Base-by-base conservation (phyloP, 2,888 invertebrate genomes). In the Catocala fraxini region DNA sequence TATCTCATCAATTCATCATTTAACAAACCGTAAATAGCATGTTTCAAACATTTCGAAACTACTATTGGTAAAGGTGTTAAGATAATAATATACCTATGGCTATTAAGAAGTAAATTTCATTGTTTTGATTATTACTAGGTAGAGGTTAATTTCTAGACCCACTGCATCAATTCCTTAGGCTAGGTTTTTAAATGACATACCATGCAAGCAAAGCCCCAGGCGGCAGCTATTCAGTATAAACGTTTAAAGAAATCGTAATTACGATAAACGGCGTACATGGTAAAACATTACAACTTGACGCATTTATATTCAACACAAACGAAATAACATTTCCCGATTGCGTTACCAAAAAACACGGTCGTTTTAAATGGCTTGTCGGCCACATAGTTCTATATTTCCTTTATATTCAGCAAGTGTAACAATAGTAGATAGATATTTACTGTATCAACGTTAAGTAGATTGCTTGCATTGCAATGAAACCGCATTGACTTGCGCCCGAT, bases 321-420 rank as follows among this genome's bases (percentile, higher is more conserved):
- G 59, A 59, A 62, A 59, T 55, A 41, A 15, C 7, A 45, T 58
- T 70, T 73, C 61, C 71, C 57, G 41, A 56, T 55, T 59, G 47
- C 52, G 49, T 13, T 15, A 15, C 33, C 59, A 52, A 39, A 58
- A 63, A 59, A 47, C 57, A 53, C 47, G 33, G 73, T 73, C 46
- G 58, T 15, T 13, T 25, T 56, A 62, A 35, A 5, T 9, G 6
- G 35, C 13, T 35, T 12, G 7, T 5, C 35, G 51, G 35, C 65
- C 46, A 35, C 66, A 59, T 52, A 41, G 41, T 59, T 39, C 7
- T 39, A 0, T 7, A 39, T 6, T 51, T 55, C 15, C 35, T 58
- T 55, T 57, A 12, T 13, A 39, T 39, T 39, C 33, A 48, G 39
- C 45, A 46, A 59, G 33, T 53, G 45, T 65, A 47, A 25, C 64